Base-by-base conservation (phyloP, 2,888 invertebrate genomes). In the Hesperia comma region DNA sequence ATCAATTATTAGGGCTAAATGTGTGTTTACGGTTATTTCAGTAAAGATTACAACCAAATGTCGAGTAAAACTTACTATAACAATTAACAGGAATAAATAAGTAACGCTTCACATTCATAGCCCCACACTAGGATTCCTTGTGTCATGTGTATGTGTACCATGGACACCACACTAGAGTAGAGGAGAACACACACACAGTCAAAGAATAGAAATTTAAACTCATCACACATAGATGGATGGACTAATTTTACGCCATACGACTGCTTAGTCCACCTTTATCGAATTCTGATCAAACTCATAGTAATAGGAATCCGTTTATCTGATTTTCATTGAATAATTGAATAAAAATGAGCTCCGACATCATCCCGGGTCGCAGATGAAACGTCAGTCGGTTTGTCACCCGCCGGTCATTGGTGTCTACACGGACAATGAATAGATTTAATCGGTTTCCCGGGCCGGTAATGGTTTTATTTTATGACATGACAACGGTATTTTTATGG, bases 401-500 rank as follows among this genome's bases (percentile, higher is more conserved):
- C 54, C 33, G 67, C 15, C 63, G 32, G 57, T 63, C 74, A 76
- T 77, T 74, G 75, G 71, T 70, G 73, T 78, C 74, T 76, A 74
- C 73, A 69, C 71, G 71, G 69, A 77, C 75, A 73, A 77, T 76
- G 76, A 76, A 74, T 77, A 75, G 78, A 72, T 78, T 77, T 79
- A 79, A 79, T 79, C 74, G 75, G 58, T 79, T 78, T 78, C 77
- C 74, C 57, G 14, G 32, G 56, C 49, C 55, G 17, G 60, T 66
- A 69, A 68, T 69, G 68, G 63, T 56, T 67, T 69, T 69, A 69
- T 68, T 71, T 71, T 68, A 69, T 68, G 53, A 66, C 41, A 49
- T 56, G 46, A 68, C 63, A 67, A 57, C 41, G 56, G 63, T 40
- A 63, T 51, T 61, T 37, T 61, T 37, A 60, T 56, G 60, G 55